Evolutionary conservation across 2,888 invertebrate genomes (phyloP), one percentile per base, ranked within the genome.

Genomic region (Apodemia duryi): DNA sequence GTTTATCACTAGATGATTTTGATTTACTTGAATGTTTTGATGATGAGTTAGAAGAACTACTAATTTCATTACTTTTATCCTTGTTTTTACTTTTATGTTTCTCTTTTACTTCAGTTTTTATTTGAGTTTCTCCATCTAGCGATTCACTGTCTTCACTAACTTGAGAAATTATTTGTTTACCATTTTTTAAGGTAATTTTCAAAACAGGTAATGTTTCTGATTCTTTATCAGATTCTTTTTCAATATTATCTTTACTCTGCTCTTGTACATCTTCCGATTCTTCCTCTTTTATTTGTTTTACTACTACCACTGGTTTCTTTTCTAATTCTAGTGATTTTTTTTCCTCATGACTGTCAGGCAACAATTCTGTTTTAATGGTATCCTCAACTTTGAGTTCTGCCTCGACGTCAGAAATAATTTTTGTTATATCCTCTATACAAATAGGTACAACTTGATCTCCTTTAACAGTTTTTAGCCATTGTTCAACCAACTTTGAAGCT

Each of bases 401-500:
- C 66, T 82, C 78, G 46, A 84, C 82, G 61, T 83, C 82, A 61
- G 76, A 73, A 77, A 85, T 76, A 74, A 88, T 83, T 74, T 86
- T 78, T 62, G 87, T 78, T 74, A 93, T 86, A 68, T 93, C 86
- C 67, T 75, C 67, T 70, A 84, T 70, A 70, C 76, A 75, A 67
- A 91, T 75, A 63, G 88, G 90, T 64, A 90, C 83, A 41, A 93
- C 93, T 67, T 93, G 91, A 85, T 95, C 95, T 68, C 95, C 96
- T 84, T 97, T 97, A 2, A 98, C 97, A 66, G 97, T 95, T 83
- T 95, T 95, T 75, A 98, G 92, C 98, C 98, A 98, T 80, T 96
- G 96, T 78, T 97, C 96, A 41, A 98, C 98, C 67, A 98, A 92
- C 75, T 95, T 95, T 66, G 94, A 94, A 13, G 98, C 97, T 74